Conservation (phyloP, 2,797 vertebrate species). For the Balearica regulorum region DNA sequence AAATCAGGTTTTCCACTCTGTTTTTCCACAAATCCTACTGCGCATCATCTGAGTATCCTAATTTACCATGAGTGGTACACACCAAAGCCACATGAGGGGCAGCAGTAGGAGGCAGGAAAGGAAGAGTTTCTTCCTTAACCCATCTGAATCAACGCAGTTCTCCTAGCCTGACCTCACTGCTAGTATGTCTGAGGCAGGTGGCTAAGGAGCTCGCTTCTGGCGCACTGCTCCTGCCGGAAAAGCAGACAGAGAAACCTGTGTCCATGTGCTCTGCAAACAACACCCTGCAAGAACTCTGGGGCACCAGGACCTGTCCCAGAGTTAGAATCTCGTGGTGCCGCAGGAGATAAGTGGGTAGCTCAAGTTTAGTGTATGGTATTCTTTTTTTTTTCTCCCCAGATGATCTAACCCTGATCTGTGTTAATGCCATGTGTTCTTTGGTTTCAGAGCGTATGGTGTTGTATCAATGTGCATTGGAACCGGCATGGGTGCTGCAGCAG, state of each 20-base stretch:
- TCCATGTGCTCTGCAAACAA: neutral
- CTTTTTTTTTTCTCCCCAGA: neutral
- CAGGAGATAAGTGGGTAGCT: neutral
- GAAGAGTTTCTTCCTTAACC: neutral
- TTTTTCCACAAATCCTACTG: neutral
- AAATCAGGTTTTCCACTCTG: neutral
- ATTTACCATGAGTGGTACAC: neutral
- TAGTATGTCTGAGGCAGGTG: neutral
- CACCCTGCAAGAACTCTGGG: neutral
- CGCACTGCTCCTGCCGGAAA: neutral
- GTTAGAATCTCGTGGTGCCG: neutral
- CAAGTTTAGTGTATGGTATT: neutral
- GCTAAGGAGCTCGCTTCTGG: neutral
- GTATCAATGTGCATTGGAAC: constrained; percentile 96
- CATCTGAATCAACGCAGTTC: neutral
- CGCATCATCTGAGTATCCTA: neutral
- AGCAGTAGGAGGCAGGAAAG: neutral
- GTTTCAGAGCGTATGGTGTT: constrained; percentile 82
- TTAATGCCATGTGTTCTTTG: accelerated
- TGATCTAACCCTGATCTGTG: neutral
- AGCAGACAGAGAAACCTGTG: neutral
- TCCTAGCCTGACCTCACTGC: accelerated
- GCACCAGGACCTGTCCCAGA: neutral
- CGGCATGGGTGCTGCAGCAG: constrained; percentile 89
- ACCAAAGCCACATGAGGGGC: neutral